These are phyloP conservation scores for Drosophila lini DNA, from an alignment of 1,140 invertebrate genomes.

Conservation along the genomic window DNA sequence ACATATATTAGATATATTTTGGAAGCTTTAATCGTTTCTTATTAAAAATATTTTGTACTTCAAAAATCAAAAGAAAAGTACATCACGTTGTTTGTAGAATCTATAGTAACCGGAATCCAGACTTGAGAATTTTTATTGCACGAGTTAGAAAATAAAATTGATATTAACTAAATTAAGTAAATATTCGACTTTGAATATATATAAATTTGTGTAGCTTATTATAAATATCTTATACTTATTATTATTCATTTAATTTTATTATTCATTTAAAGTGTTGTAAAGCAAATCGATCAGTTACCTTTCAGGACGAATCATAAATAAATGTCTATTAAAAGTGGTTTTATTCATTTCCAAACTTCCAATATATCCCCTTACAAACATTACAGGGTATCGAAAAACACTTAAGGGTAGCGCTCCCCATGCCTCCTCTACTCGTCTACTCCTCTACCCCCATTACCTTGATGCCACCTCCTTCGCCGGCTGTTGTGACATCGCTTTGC, in stretches of 20 bases:
- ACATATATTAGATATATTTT: no score
- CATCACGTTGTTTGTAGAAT: no score
- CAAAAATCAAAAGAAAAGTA: no score
- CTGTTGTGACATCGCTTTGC: conserved; percentile 66
- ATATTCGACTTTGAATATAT: no score
- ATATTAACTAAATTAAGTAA: background rate
- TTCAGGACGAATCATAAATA: background rate
- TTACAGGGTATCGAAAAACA: conserved; percentile 34
- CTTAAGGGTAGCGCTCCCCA: conserved; percentile 61
- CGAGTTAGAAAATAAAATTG: background rate
- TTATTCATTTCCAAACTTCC: background rate
- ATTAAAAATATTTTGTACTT: no score
- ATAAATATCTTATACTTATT: background rate
- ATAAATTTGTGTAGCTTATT: no score
- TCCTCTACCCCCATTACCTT: conserved; percentile 16
- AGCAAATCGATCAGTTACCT: background rate
- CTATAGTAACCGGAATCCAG: background rate
- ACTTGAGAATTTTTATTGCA: background rate
- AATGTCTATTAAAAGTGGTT: background rate
- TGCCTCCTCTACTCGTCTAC: conserved; percentile 3
- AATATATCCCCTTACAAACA: background rate
- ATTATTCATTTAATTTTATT: background rate
- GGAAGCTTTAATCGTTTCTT: no score
- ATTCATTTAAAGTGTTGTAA: background rate
- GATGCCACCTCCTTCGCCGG: conserved; percentile 42